These are phyloP conservation scores for Chydorus sphaericus DNA, from an alignment of 2,888 invertebrate species.

Conservation along the genomic window DNA sequence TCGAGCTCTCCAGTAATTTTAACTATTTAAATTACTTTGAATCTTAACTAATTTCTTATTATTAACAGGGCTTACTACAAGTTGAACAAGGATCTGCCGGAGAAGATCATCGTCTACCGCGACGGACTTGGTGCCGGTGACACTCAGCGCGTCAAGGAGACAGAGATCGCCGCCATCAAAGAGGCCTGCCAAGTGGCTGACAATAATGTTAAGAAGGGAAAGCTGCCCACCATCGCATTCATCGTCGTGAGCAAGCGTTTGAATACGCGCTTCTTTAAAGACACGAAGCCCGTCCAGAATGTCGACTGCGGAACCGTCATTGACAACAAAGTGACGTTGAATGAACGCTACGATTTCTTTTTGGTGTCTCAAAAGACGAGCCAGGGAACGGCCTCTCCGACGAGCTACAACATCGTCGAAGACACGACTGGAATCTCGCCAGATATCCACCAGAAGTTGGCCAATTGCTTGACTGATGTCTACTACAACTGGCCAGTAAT, in stretches of 20 bases:
- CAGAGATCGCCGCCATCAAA: slow-evolving; percentile 3
- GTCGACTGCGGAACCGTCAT: slow-evolving; percentile 77
- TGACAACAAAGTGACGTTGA: slow-evolving; percentile 68
- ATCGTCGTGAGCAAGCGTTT: slow-evolving; percentile 81
- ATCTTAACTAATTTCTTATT: neutral
- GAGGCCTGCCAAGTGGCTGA: no score
- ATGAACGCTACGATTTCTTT: slow-evolving; percentile 70
- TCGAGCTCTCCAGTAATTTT: neutral
- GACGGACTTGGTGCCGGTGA: slow-evolving; percentile 94
- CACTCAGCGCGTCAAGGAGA: slow-evolving; percentile 52
- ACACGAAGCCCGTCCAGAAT: slow-evolving; percentile 26
- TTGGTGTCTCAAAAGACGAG: slow-evolving; percentile 70
- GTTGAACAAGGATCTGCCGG: slow-evolving; percentile 38
- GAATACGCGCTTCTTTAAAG: slow-evolving; percentile 32
- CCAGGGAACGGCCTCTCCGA: slow-evolving; percentile 83
- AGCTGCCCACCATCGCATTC: slow-evolving; percentile 43
- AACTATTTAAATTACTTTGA: neutral
- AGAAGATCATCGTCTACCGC: slow-evolving; percentile 63
- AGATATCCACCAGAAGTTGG: slow-evolving; percentile 62
- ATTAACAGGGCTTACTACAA: slow-evolving; percentile 33
- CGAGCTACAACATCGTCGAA: slow-evolving; percentile 70
- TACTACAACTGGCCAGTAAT: slow-evolving; percentile 79
- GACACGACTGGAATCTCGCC: slow-evolving; percentile 52
- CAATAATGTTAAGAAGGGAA: neutral
- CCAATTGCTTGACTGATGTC: slow-evolving; percentile 73